Evolutionary conservation across 2,888 invertebrate genomes (phyloP), one percentile per base, ranked within the genome.

Genomic region (Drosophila peninsularis): DNA sequence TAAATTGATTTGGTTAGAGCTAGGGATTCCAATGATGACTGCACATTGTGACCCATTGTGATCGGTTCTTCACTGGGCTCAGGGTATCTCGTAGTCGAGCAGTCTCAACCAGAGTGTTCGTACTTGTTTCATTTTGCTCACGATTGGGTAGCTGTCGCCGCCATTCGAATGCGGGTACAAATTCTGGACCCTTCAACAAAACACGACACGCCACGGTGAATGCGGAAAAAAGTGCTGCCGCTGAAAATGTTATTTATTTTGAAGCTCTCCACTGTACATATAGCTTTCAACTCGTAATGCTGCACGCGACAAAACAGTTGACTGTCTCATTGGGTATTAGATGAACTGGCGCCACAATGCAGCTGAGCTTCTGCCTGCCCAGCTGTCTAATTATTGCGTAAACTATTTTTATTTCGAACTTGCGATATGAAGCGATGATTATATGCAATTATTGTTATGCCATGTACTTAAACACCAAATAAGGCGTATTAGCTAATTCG

Each of bases 361-460:
- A 54, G 42, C 36, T 55, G 71, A 67, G 53, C 49, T 47, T 58
- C 60, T 72, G 66, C 10, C 30, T 9, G 24, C 13, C 21, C 87
- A 80, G 71, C 68, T 81, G 84, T 67, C 67, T 62, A 81, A 72
- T 81, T 81, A 64, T 71, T 68, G 53, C 50, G 36, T 58, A 62
- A 62, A 37, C 34, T 80, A 68, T 71, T 63, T 80, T 63, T 69
- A 57, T 36, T 36, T 4, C 9, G 45, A 53, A 62, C 27, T 19
- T 14, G 9, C 42, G 30, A 50, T 57, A n/a, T 11, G 13, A 21
- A 14, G 14, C 45, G 52, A 61, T 67, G 54, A 41, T 55, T 60
- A 47, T 53, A 37, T 49, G 17, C 19, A 45, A 30, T 24, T 37
- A 14, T 30, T 44, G 50, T 58, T 44, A 47, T 66, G 30, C 61